These are phyloP conservation scores for Zaprionus vittiger DNA, from an alignment of 1,140 invertebrate species.

Conservation along the genomic window DNA sequence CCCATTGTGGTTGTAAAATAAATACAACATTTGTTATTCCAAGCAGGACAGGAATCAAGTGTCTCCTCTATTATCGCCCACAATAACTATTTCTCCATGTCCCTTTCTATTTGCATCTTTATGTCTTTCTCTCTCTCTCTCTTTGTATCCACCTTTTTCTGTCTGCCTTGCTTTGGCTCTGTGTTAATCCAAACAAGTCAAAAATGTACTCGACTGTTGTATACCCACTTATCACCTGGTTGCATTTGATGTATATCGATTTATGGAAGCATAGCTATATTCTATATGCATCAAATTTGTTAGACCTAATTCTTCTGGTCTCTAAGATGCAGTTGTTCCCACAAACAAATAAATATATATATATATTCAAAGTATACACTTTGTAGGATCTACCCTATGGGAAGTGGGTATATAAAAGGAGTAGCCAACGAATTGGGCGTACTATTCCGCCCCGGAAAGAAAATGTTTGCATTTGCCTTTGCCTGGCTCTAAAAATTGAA, in stretches of 20 bases:
- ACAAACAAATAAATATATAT: too few species aligned
- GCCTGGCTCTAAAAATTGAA: conserved; percentile 78
- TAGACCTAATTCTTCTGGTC: too few species aligned
- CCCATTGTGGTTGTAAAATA: conserved; percentile 42
- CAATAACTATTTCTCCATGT: conserved; percentile 7
- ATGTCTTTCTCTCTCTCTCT: conserved; percentile 7
- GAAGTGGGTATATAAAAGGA: too few species aligned
- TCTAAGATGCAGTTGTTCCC: too few species aligned
- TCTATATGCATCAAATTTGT: too few species aligned
- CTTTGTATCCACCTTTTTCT: not conserved
- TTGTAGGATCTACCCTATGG: too few species aligned
- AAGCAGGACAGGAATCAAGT: conserved; percentile 67
- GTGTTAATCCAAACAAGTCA: conserved; percentile 61
- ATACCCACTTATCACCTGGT: too few species aligned
- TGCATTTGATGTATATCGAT: too few species aligned
- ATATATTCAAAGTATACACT: too few species aligned
- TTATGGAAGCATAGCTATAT: too few species aligned
- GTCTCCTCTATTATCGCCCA: not conserved
- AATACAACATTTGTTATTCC: conserved; percentile 71
- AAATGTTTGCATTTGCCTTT: conserved; percentile 64
- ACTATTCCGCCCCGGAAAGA: conserved; percentile 38
- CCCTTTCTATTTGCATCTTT: not conserved
- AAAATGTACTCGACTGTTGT: conserved; percentile 24
- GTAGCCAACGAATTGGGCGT: not conserved
- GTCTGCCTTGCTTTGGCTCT: not conserved